These are phyloP conservation scores for Lagopus leucura DNA, from an alignment of 2,113 vertebrate species.

Conservation along the genomic window DNA sequence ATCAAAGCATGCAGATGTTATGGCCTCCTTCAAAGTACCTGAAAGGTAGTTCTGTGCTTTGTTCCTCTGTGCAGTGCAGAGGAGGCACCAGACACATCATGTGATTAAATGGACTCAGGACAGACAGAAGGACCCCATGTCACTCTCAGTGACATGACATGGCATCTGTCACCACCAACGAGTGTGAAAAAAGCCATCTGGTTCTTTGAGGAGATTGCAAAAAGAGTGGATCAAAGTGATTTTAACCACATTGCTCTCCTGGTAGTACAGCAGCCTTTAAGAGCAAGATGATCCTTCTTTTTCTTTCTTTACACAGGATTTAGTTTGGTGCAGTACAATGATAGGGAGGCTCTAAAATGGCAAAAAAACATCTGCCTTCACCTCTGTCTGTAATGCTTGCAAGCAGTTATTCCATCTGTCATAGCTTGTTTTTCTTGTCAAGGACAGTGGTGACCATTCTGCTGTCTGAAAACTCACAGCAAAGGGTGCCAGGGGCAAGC, in stretches of 20 bases:
- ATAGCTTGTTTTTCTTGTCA: conserved; percentile 23
- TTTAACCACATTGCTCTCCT: background rate
- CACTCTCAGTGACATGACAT: rapidly evolving
- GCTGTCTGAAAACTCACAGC: background rate
- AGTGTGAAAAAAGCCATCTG: background rate
- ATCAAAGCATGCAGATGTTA: background rate
- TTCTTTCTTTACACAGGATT: background rate
- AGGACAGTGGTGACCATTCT: background rate
- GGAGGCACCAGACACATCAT: rapidly evolving
- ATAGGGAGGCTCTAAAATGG: background rate
- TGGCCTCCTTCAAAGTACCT: background rate
- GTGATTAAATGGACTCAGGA: background rate
- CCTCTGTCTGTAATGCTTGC: background rate
- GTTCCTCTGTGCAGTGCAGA: background rate
- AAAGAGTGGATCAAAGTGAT: background rate
- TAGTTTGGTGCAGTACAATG: background rate
- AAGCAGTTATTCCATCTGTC: background rate
- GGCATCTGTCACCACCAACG: too few species aligned
- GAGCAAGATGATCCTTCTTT: background rate
- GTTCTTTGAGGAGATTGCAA: background rate
- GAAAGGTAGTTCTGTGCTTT: background rate
- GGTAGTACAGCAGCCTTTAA: background rate
- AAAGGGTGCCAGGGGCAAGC: background rate
- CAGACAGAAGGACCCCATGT: background rate
- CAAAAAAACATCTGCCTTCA: background rate